Base-by-base conservation (phyloP, 2,113 vertebrate genomes). In the Actenoides hombroni region DNA sequence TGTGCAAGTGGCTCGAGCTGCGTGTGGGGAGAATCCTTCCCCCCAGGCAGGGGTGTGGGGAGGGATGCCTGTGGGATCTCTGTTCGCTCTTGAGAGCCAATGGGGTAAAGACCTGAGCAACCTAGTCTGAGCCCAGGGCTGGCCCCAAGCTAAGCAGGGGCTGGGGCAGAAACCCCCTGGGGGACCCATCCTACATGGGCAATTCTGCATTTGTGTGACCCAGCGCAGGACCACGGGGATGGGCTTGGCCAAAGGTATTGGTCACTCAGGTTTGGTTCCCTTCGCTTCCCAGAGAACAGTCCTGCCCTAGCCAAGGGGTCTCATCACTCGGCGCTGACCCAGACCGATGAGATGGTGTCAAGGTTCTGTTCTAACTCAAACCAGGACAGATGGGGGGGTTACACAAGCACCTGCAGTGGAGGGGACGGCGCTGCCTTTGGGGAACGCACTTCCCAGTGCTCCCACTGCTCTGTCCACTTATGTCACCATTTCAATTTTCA, bases 241-340 rank as follows among this genome's bases (percentile, higher is more conserved):
- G 48, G 26, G 4, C 21, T 18, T 24, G 74, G n/a, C 49, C 23
- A 9, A 15, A 73, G 48, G 73, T 33, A 23, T 6, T 0, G 16
- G 57, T 9, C 24, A 2, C 2, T 17, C 42, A 42, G 42, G 12
- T 44, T 39, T 44, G 33, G 67, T 28, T 63, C 31, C 6, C 21
- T 35, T 56, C 5, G 13, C 25, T 31, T 33, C 59, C 65, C 35
- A 35, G 40, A 28, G n/a, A 64, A 11, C 26, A 59, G 44, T 9
- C 25, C 2, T 35, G 40, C 53, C 53, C 53, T 31, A 31, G 44
- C 26, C 61, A n/a, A 15, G 42, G 49, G 4, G 4, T 25, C 10
- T 2, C 35, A 10, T n/a, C 2, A 3, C 44, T 25, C 44, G 11
- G 31, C 2, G 18, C 39, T 23, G 48, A 5, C 26, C 13, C 6